Conservation (phyloP, 2,797 vertebrate genomes). For the Bradypodion ventrale region DNA sequence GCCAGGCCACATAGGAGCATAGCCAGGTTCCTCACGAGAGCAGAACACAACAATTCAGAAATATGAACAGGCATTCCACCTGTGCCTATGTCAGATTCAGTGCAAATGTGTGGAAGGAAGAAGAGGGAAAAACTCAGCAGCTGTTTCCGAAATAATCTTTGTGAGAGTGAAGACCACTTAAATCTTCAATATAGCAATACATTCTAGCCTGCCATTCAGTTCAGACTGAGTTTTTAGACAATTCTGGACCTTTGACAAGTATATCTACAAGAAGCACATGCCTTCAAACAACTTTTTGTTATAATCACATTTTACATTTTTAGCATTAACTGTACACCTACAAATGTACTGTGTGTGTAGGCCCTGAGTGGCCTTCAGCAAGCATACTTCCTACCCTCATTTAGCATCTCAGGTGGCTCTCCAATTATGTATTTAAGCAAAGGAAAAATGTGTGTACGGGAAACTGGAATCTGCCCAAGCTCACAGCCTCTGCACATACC, state of each 20-base stretch:
- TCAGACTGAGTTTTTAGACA: neutral
- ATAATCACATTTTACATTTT: neutral
- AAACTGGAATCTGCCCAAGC: neutral
- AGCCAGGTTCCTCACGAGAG: neutral
- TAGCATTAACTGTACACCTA: neutral
- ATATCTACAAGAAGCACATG: neutral
- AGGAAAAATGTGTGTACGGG: neutral
- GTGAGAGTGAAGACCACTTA: neutral
- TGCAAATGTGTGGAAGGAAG: neutral
- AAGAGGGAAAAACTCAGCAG: neutral
- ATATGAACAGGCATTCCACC: neutral
- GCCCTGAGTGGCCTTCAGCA: neutral
- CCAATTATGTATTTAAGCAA: constrained; percentile 47
- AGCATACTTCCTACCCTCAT: constrained; percentile 45
- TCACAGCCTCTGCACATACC: neutral
- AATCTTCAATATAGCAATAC: no score
- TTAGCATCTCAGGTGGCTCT: neutral
- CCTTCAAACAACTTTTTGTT: neutral
- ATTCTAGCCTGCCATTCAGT: neutral
- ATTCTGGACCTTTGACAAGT: neutral
- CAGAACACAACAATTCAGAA: neutral
- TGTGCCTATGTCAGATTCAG: neutral
- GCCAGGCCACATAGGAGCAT: neutral
- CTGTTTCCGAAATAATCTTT: neutral
- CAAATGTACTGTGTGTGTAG: neutral